Conservation (phyloP, 2,113 vertebrate species). For the Empidonax alnorum region DNA sequence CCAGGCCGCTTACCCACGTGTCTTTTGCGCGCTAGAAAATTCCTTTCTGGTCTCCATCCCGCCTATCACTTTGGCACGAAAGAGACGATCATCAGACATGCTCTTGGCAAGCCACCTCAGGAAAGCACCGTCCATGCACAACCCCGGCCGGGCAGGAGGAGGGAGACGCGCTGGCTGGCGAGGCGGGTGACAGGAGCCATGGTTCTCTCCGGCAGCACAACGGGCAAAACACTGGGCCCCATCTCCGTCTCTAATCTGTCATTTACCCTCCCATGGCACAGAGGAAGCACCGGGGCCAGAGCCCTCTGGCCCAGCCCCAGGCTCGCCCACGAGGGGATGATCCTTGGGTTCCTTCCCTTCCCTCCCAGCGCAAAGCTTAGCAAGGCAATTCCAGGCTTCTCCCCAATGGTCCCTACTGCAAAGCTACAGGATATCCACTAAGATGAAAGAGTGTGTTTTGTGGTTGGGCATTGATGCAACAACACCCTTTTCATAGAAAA, state of each 20-base stretch:
- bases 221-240: constrained; percentile 6
- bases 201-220: constrained; percentile 62
- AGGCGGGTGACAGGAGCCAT: neutral
- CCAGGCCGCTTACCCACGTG: neutral
- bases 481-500: neutral
- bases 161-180: neutral
- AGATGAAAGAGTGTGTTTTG: neutral
- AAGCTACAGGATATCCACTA: neutral
- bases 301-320: neutral
- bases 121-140: neutral
- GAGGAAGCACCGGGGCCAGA: neutral
- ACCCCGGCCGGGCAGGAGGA: constrained; percentile 2
- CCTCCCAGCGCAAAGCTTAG: accelerated
- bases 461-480: neutral
- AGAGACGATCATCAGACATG: neutral
- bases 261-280: neutral
- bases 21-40: neutral
- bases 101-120: constrained; percentile 15
- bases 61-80: neutral
- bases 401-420: neutral
- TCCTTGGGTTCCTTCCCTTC: neutral
- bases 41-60: neutral
- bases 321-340: neutral
- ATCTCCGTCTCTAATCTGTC: neutral
- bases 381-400: neutral